These are phyloP conservation scores for Peribatodes rhomboidaria DNA, from an alignment of 2,888 invertebrate genomes.

Conservation along the genomic window DNA sequence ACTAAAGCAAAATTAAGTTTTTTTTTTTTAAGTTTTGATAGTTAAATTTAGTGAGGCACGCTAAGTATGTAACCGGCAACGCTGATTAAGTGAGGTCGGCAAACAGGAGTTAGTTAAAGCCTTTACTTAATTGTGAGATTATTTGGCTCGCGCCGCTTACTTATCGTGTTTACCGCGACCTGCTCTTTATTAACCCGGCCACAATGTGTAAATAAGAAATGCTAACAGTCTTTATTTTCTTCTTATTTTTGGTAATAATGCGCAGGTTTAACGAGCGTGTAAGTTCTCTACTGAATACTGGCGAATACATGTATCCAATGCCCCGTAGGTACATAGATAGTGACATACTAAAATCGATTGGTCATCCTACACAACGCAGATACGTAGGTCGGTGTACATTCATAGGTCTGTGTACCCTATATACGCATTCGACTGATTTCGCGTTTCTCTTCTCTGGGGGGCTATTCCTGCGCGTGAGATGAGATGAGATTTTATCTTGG, in stretches of 20 bases:
- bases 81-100: slow-evolving; percentile 51
- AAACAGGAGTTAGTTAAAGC: slow-evolving; percentile 63
- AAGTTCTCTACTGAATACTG: background rate
- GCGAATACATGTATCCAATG: background rate
- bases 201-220: slow-evolving; percentile 35
- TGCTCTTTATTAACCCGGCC: slow-evolving; percentile 50
- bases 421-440: too few species aligned
- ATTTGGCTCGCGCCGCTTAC: slow-evolving; percentile 66
- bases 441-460: too few species aligned
- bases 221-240: slow-evolving; percentile 10
- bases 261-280: background rate
- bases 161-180: slow-evolving; percentile 68
- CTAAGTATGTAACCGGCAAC: slow-evolving; percentile 44
- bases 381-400: too few species aligned
- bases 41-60: slow-evolving; percentile 54
- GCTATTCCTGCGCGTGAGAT: too few species aligned
- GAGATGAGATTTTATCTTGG: too few species aligned
- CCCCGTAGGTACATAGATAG: background rate
- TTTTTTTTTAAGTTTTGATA: slow-evolving; percentile 49
- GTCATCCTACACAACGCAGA: too few species aligned
- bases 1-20: slow-evolving; percentile 49
- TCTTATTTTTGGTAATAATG: slow-evolving; percentile 4
- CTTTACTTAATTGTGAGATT: slow-evolving; percentile 72
- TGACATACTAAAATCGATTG: too few species aligned
- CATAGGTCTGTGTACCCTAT: too few species aligned